Conservation (phyloP, 1,140 invertebrate species). For the Drosophila simulans region DNA sequence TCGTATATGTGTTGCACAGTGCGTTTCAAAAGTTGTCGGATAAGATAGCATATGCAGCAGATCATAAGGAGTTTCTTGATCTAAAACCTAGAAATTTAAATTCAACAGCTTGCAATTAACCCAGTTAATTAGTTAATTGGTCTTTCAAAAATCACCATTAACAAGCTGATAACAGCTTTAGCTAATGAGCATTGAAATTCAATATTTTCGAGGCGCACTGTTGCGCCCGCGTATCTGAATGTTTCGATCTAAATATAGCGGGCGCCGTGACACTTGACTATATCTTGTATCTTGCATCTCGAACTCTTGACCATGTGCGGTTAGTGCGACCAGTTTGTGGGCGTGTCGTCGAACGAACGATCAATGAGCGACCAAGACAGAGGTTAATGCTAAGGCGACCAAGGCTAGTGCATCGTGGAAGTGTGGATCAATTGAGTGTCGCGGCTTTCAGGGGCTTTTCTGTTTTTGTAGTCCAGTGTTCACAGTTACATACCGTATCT, state of each 20-base stretch:
- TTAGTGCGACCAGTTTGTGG: conserved; percentile 40
- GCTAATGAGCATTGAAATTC: conserved; percentile 39
- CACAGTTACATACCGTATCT: conserved; percentile 26
- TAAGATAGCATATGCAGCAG: background rate
- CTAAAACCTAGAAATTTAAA: conserved; percentile 2
- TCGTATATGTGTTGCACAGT: conserved; percentile 24
- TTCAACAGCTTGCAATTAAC: conserved; percentile 9
- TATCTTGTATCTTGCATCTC: conserved; percentile 26
- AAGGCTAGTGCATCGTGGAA: conserved; percentile 28
- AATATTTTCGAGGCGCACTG: conserved; percentile 46
- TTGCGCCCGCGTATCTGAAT: conserved; percentile 40
- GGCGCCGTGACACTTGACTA: conserved; percentile 41
- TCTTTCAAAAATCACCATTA: conserved; percentile 26
- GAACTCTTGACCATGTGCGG: conserved; percentile 68
- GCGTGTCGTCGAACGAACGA: conserved; percentile 29
- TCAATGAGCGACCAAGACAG: conserved; percentile 47
- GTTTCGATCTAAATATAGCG: conserved; percentile 68
- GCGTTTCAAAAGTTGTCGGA: background rate
- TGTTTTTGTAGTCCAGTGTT: conserved; percentile 25
- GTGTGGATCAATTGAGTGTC: conserved; percentile 10
- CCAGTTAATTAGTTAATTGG: conserved; percentile 19
- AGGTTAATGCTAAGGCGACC: conserved; percentile 49
- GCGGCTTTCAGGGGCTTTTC: background rate
- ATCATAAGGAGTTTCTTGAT: background rate
- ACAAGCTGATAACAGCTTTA: conserved; percentile 9